Percentiles rank a stretch among this genome's conserved stretches.
Evolutionary conservation across 2,888 invertebrate genomes (phyloP).

Genomic region (Phania funesta): DNA sequence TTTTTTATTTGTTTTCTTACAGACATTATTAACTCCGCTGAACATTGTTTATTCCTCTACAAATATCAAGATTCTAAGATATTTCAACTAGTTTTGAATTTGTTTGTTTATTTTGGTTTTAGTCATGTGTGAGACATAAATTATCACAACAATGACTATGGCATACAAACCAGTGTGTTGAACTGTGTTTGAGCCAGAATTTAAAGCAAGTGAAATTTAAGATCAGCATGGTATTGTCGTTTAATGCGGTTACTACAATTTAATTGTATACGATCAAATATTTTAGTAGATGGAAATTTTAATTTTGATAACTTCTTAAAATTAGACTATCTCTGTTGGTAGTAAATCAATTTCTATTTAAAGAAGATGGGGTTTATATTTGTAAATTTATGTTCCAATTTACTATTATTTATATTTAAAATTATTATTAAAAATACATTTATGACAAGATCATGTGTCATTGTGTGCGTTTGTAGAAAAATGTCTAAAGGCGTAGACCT

Average conservation of each 20-base stretch:
- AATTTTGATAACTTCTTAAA: background rate
- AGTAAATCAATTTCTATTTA: too few relatives aligned
- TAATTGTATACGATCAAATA: background rate
- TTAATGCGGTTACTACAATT: background rate
- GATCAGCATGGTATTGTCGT: constrained; percentile 1
- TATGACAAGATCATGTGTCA: too few relatives aligned
- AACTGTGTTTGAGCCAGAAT: background rate
- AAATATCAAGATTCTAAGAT: constrained; percentile 2
- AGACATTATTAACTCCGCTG: too few relatives aligned
- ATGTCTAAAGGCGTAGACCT: too few relatives aligned
- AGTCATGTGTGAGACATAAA: constrained; percentile 21
- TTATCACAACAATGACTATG: constrained; percentile 44
- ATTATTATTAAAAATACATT: too few relatives aligned
- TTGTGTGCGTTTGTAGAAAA: too few relatives aligned
- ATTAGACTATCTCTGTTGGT: background rate
- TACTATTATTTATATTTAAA: too few relatives aligned
- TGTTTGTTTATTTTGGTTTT: background rate
- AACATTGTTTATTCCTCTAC: too few relatives aligned
- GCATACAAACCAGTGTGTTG: constrained; percentile 40
- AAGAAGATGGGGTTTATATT: too few relatives aligned
- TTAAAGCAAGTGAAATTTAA: background rate
- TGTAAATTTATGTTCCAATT: too few relatives aligned
- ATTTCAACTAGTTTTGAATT: constrained; percentile 12
- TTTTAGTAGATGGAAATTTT: background rate
- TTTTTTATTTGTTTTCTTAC: background rate